Evolutionary conservation across 2,797 vertebrate genomes (phyloP).

Genomic region (Vultur gryphus): DNA sequence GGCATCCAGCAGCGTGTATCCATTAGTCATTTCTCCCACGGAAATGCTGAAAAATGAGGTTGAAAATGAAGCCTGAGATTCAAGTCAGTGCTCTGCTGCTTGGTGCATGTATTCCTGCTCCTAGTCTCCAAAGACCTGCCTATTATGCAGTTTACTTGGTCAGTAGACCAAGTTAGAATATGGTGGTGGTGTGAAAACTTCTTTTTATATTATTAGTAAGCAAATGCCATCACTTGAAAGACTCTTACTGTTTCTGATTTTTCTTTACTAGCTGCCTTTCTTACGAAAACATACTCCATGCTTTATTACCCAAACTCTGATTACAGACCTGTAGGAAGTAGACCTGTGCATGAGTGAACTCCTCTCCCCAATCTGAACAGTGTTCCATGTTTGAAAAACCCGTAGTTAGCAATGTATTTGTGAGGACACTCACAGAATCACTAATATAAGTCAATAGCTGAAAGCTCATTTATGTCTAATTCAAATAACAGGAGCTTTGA

Average conservation of each 20-base stretch:
- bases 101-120: neutral
- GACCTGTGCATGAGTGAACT: neutral
- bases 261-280: neutral
- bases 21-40: neutral
- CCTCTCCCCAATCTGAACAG: neutral
- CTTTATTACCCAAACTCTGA: neutral
- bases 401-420: neutral
- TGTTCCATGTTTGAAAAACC: neutral
- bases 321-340: neutral
- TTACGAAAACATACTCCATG: neutral
- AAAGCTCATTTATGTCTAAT: neutral
- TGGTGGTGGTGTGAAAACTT: fast-evolving
- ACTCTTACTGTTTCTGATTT: neutral
- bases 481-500: neutral
- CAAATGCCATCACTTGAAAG: neutral
- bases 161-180: neutral
- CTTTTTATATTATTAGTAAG: neutral
- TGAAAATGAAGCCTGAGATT: neutral
- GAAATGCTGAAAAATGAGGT: neutral
- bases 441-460: neutral
- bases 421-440: neutral
- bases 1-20: neutral
- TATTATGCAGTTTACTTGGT: neutral
- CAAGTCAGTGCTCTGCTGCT: neutral
- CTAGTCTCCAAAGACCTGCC: neutral